Percentiles rank a stretch among this genome's conserved stretches.
Evolutionary conservation across 2,113 vertebrate genomes (phyloP).

Genomic region (Hyla sarda): DNA sequence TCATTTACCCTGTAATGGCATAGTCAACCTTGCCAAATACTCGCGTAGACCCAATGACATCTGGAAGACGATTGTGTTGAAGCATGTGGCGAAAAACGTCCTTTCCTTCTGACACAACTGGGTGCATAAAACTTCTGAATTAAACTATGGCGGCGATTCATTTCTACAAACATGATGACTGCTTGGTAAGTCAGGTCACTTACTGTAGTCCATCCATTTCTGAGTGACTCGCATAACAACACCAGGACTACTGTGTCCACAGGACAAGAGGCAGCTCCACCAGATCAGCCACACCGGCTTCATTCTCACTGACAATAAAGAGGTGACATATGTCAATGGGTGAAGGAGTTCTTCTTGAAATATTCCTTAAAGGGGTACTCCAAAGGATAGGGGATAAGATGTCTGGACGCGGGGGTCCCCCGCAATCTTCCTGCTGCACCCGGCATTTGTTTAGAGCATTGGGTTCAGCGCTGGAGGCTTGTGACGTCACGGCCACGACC

Average conservation of each 20-base stretch:
- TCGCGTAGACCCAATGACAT: constrained; percentile 25
- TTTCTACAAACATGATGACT: not conserved
- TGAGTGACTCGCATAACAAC: constrained; percentile 37
- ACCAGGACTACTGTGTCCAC: constrained; percentile 33
- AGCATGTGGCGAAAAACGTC: constrained; percentile 37
- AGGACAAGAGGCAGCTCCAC: constrained; percentile 21
- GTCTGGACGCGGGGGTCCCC: too few species aligned
- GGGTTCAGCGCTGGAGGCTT: too few species aligned
- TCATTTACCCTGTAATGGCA: constrained; percentile 11
- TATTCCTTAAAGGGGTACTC: too few species aligned
- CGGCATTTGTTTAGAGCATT: too few species aligned
- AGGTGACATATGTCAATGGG: not conserved
- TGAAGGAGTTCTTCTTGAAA: not conserved
- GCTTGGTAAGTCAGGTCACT: not conserved
- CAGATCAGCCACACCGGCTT: not conserved
- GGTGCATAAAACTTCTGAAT: not conserved
- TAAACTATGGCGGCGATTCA: not conserved
- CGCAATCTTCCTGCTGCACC: too few species aligned
- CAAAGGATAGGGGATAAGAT: too few species aligned
- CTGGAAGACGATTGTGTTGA: constrained; percentile 18
- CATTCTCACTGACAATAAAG: not conserved
- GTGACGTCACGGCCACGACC: too few species aligned
- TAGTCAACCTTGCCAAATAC: constrained; percentile 39
- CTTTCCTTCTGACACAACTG: constrained; percentile 29
- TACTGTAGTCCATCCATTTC: constrained; percentile 50